A percentile compares a stretch with the other conserved stretches of the same genome.
Evolutionary conservation across 2,113 vertebrate genomes (phyloP).

Genomic region (Ailuropoda melanoleuca): DNA sequence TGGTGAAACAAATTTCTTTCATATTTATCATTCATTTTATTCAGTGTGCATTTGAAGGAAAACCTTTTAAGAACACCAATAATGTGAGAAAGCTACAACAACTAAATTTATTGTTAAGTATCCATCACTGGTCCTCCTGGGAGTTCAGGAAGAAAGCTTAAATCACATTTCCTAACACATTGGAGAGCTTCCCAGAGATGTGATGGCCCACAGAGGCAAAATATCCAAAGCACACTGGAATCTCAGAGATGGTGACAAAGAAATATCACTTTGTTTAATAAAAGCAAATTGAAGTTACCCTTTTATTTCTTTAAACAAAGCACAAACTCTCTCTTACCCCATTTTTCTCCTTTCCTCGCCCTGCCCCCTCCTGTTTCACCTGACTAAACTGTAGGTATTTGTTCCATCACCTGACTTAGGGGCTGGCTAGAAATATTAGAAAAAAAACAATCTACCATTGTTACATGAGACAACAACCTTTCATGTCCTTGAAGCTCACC

Average conservation of each 20-base stretch:
- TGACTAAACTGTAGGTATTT: constrained; percentile 88
- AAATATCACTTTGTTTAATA: constrained; percentile 82
- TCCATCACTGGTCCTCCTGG: constrained; percentile 84
- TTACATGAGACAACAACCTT: constrained; percentile 88
- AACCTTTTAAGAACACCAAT: constrained; percentile 85
- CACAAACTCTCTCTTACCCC: constrained; percentile 79
- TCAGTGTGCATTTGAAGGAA: constrained; percentile 80
- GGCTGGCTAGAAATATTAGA: constrained; percentile 85
- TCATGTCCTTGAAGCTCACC: constrained; percentile 91
- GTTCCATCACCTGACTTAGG: constrained; percentile 86
- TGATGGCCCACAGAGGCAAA: constrained; percentile 83
- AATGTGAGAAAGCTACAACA: constrained; percentile 83
- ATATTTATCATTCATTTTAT: constrained; percentile 86
- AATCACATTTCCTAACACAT: constrained; percentile 85
- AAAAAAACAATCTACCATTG: constrained; percentile 90
- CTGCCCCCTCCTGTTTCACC: constrained; percentile 81
- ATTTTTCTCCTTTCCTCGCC: constrained; percentile 51
- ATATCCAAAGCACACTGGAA: constrained; percentile 80
- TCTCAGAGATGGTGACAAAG: constrained; percentile 80
- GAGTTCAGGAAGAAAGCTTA: constrained; percentile 86
- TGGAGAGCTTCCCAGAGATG: constrained; percentile 86
- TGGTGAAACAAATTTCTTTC: constrained; percentile 83
- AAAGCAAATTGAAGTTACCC: constrained; percentile 75
- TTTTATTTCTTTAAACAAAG: constrained; percentile 70
- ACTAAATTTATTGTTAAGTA: constrained; percentile 86